Conservation (phyloP, 2,797 vertebrate species). For the Melanogrammus aeglefinus region DNA sequence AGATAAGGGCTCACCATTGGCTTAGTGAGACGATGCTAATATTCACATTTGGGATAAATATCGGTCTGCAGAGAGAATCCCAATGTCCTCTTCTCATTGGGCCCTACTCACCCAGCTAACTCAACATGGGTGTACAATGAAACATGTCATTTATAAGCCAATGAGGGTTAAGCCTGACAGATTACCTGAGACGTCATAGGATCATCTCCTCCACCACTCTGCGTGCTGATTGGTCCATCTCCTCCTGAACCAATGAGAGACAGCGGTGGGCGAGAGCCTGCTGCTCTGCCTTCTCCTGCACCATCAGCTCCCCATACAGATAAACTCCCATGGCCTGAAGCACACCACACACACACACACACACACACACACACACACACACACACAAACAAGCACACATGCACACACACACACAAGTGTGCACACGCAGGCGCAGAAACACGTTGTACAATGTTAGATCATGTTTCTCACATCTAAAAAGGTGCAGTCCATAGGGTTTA, state of each 20-base stretch:
- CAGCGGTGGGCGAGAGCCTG: constrained; percentile 85
- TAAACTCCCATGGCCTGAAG: constrained; percentile 95
- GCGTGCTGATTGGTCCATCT: constrained; percentile 85
- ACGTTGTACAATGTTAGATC: not conserved
- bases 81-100: too few relatives aligned
- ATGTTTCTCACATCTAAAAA: not conserved
- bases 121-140: too few relatives aligned
- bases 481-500: not conserved
- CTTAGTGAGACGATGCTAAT: too few relatives aligned
- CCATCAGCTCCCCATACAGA: constrained; percentile 95
- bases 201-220: constrained; percentile 93
- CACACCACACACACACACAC: too few relatives aligned
- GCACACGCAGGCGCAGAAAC: too few relatives aligned
- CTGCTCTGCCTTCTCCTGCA: constrained; percentile 85
- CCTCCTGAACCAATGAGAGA: constrained; percentile 76
- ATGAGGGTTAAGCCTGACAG: constrained; percentile 14
- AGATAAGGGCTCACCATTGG: too few relatives aligned
- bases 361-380: constrained; percentile 8
- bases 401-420: not conserved
- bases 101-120: too few relatives aligned
- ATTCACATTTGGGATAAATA: too few relatives aligned
- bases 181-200: constrained; percentile 69
- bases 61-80: too few relatives aligned
- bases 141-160: not conserved
- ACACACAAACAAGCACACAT: not conserved